Percentiles rank a stretch among this genome's conserved stretches.
Conservation (phyloP, 2,113 vertebrate species). For the Tylochromis polylepis region DNA sequence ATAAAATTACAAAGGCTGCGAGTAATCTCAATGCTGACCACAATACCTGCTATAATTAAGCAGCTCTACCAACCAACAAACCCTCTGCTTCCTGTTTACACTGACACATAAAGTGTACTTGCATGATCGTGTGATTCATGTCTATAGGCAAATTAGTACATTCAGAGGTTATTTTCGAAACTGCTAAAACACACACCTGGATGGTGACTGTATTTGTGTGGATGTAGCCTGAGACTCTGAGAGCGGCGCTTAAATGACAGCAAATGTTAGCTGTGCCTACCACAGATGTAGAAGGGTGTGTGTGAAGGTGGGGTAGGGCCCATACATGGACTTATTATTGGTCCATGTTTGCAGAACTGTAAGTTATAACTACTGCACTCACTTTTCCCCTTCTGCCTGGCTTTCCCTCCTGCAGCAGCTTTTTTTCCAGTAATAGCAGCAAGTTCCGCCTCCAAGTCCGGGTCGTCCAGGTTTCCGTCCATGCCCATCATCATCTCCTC, state of each 20-base stretch:
- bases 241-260: background rate
- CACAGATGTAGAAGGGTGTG: background rate
- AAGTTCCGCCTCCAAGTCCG: constrained; percentile 88
- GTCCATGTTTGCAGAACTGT: background rate
- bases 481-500: constrained; percentile 83
- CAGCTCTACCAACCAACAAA: background rate
- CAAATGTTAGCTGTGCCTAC: background rate
- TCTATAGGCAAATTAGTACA: background rate
- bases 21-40: background rate
- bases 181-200: background rate
- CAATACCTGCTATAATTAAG: background rate
- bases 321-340: background rate
- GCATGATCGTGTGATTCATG: rapidly evolving
- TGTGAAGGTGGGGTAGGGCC: background rate
- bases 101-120: background rate
- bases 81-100: background rate
- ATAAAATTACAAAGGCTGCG: background rate
- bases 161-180: background rate
- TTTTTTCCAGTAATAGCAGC: constrained; percentile 80
- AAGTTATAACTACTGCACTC: constrained; percentile 42
- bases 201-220: background rate
- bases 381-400: constrained; percentile 77
- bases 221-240: background rate
- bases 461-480: constrained; percentile 77
- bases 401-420: constrained; percentile 52